These are phyloP conservation scores for Xyrichtys novacula DNA, from an alignment of 2,797 vertebrate genomes.

Conservation along the genomic window DNA sequence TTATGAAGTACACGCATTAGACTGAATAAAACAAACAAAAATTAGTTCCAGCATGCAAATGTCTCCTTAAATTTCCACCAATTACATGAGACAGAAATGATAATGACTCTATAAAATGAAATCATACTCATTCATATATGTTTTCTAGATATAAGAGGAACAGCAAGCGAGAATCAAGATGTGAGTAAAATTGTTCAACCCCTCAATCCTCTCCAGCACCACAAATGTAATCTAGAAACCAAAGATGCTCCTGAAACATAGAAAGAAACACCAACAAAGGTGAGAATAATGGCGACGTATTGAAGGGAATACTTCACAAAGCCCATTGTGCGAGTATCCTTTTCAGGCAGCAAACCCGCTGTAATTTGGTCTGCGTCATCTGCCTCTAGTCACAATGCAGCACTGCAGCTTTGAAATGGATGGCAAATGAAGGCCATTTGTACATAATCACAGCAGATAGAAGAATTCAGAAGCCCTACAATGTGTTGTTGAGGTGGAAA, in stretches of 20 bases:
- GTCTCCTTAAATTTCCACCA: conserved; percentile 17
- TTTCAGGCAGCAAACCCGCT: conserved; percentile 84
- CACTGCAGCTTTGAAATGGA: conserved; percentile 85
- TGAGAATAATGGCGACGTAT: conserved; percentile 81
- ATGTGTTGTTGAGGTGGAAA: conserved; percentile 82
- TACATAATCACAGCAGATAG: conserved; percentile 84
- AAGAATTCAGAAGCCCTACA: conserved; percentile 81
- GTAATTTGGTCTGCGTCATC: conserved; percentile 85
- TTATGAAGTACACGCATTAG: neutral
- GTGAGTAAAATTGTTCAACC: conserved; percentile 60
- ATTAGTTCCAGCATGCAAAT: conserved; percentile 17
- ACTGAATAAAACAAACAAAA: neutral
- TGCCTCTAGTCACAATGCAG: conserved; percentile 84
- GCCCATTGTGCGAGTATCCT: conserved; percentile 85
- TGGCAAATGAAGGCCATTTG: conserved; percentile 86
- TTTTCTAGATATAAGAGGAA: conserved; percentile 49
- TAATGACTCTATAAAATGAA: conserved; percentile 43
- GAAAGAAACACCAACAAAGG: conserved; percentile 81
- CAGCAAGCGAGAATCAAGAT: conserved; percentile 51
- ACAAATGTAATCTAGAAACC: conserved; percentile 80
- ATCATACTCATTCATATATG: conserved; percentile 43
- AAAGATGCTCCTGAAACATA: conserved; percentile 81
- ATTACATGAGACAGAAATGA: conserved; percentile 49
- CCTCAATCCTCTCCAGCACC: conserved; percentile 49
- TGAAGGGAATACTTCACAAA: conserved; percentile 84